Evolutionary conservation across 2,113 vertebrate species (phyloP).

Genomic region (Pterocles burchelli): DNA sequence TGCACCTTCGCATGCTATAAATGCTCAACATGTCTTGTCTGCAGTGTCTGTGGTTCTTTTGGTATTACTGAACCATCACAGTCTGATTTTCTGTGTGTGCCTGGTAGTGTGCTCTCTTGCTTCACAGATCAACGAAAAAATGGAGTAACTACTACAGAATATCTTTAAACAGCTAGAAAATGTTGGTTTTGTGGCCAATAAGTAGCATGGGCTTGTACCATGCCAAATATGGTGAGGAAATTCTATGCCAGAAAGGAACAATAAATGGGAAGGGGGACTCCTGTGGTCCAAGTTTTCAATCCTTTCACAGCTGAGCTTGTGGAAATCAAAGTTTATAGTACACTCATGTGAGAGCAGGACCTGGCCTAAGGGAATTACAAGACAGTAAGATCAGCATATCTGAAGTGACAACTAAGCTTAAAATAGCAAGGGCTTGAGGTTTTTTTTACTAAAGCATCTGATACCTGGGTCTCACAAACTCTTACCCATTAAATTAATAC

Average conservation of each 20-base stretch:
- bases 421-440: neutral
- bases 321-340: neutral
- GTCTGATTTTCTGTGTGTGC: neutral
- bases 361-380: neutral
- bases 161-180: neutral
- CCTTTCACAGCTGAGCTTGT: neutral
- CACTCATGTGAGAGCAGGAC: neutral
- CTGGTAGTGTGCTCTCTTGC: neutral
- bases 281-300: neutral
- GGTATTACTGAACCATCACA: neutral
- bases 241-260: neutral
- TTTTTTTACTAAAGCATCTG: neutral
- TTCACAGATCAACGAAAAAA: neutral
- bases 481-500: neutral
- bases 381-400: neutral
- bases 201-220: neutral
- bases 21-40: accelerated
- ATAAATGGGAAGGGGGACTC: neutral
- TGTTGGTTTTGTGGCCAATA: neutral
- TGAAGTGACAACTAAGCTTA: neutral
- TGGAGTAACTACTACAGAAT: neutral
- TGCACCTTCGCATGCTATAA: neutral
- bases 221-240: neutral
- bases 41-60: neutral
- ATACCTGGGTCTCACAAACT: neutral